Evolutionary conservation across 2,113 vertebrate species (phyloP), one percentile per base, ranked within the genome.

Genomic region (Calypte anna): DNA sequence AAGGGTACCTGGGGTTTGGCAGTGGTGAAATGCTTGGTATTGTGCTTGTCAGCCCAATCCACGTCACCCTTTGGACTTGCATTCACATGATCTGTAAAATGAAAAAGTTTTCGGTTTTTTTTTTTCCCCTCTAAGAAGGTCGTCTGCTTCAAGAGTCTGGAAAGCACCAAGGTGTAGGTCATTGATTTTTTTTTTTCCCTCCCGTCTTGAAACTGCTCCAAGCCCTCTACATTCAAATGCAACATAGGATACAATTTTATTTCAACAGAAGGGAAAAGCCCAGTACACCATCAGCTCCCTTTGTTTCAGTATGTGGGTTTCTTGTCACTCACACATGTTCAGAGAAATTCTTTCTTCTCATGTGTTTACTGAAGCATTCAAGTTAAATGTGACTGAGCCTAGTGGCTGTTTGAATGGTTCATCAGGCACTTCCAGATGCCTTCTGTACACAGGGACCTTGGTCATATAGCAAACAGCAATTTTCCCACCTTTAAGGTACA

Each of bases 81-180:
- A 31, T 59, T 38, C 38, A 33, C 15, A 19, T 55, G 30, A 82
- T 61, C 59, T 58, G 12, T 25, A 67, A 74, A 61, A n/a, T n/a
- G 5, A 22, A 69, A 38, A 86, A 33, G 4, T 31, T 90, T 50
- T 31, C 16, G 28, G 30, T 27, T 38, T 31, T 33, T n/a, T n/a
- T 36, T 50, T 24, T 64, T 28, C 3, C 40, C 46, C 8, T 83
- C 16, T 40, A 38, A 15, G 69, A 83, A 43, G 17, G 12, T 69
- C 53, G 70, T 2, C 33, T 88, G 13, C 46, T 74, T 84, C 57
- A 66, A 40, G 46, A 91, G 12, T 53, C 30, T 14, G 7, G 2
- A 59, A 79, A 63, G 15, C 0, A 0, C 18, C 0, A 0, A 54
- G 53, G 8, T 74, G 12, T n/a, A n/a, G 18, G 22, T 69, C 24